Evolutionary conservation across 2,888 invertebrate species (phyloP).

Genomic region (Drosophila cognata): DNA sequence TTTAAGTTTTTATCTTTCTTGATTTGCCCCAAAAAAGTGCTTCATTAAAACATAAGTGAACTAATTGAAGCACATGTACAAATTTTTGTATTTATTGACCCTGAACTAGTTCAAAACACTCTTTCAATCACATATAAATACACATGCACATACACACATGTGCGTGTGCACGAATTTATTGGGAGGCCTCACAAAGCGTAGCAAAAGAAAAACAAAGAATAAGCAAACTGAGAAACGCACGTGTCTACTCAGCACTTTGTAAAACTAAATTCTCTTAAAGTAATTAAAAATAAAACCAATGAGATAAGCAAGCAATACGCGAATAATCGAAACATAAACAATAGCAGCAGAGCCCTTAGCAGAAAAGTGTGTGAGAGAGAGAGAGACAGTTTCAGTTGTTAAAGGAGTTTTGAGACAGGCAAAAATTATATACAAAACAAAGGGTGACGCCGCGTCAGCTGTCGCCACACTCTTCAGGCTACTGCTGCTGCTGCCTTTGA

Average conservation of each 20-base stretch:
- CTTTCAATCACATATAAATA: conserved; percentile 29
- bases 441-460: conserved; percentile 38
- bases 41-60: conserved; percentile 25
- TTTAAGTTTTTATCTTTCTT: conserved; percentile 4
- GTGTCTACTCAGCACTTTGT: conserved; percentile 30
- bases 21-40: background rate
- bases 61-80: conserved; percentile 22
- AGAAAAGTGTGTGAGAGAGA: conserved; percentile 8
- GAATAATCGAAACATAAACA: conserved; percentile 27
- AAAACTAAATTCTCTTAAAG: conserved; percentile 20
- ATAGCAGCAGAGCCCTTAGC: background rate
- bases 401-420: conserved; percentile 26
- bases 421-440: conserved; percentile 22
- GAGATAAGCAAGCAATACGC: conserved; percentile 21
- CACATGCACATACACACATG: conserved; percentile 11
- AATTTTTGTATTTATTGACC: conserved; percentile 44
- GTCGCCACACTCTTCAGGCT: conserved; percentile 30
- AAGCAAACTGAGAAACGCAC: conserved; percentile 33
- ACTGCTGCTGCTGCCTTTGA: conserved; percentile 25
- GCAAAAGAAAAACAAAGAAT: conserved; percentile 36
- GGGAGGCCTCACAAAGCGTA: conserved; percentile 26
- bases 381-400: background rate
- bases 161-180: conserved; percentile 8
- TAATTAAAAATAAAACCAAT: conserved; percentile 21
- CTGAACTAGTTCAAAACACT: conserved; percentile 73